A percentile compares a stretch with the other conserved stretches of the same genome.
Evolutionary conservation across 2,113 vertebrate genomes (phyloP).

Genomic region (Isurus oxyrinchus): DNA sequence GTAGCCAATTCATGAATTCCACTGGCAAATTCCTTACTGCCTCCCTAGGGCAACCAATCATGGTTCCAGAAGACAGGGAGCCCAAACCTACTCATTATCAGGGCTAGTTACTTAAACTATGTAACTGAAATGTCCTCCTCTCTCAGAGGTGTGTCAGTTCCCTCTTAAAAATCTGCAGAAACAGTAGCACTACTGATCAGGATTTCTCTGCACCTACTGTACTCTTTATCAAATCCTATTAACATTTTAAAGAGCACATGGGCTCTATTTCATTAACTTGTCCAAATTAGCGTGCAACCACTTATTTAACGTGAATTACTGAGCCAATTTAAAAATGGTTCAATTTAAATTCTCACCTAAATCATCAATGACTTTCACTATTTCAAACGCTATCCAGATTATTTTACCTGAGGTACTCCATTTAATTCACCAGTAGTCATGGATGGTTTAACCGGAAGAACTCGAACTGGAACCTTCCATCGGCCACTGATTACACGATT

Average conservation of each 20-base stretch:
- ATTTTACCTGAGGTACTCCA: slow-evolving; percentile 47
- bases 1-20: not conserved
- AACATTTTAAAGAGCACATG: not conserved
- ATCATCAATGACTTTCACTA: not conserved
- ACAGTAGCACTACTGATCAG: not conserved
- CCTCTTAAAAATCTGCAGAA: not conserved
- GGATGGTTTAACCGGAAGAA: slow-evolving; percentile 47
- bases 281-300: not conserved
- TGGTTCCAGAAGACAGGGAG: not conserved
- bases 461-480: slow-evolving; percentile 49
- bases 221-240: not conserved
- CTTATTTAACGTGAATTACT: not conserved
- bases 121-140: not conserved
- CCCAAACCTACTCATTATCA: not conserved
- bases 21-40: not conserved
- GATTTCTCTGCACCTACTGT: not conserved
- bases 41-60: not conserved
- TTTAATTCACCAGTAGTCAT: slow-evolving; percentile 47
- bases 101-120: not conserved
- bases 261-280: not conserved
- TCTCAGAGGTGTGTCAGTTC: not conserved
- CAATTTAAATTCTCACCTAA: not conserved
- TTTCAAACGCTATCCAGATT: not conserved
- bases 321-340: not conserved
- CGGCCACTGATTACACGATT: slow-evolving; percentile 47